Evolutionary conservation across 2,888 invertebrate genomes (phyloP), one percentile per base, ranked within the genome.

Genomic region (Caenorhabditis angaria): DNA sequence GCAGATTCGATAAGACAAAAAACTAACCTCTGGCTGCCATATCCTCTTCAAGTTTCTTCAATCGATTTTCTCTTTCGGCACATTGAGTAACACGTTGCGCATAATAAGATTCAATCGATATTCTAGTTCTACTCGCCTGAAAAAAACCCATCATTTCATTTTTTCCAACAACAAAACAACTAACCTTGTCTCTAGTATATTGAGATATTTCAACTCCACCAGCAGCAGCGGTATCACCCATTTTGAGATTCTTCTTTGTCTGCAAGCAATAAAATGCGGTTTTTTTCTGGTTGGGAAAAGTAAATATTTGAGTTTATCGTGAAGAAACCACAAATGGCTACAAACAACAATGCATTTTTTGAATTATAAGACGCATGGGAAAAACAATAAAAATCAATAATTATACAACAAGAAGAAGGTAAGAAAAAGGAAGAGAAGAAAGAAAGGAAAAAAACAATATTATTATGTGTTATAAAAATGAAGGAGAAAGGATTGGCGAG

Each of bases 21-120:
- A 55, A 2, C 59, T 24, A 12, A 86, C 94, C 94, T 88, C 97
- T 96, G 89, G 96, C 95, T 89, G 94, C 94, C 90, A 99, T 92
- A 77, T 95, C 93, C 89, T 97, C 95, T 90, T 99, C 99, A 85
- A 99, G 90, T 54, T 84, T 83, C 88, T 88, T 89, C 89, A 95
- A 94, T 77, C 95, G 78, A 54, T 80, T 80, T 90, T 97, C 95
- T 87, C 97, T 91, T 90, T 99, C 97, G 87, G 95, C 93, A 90
- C 97, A 95, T 90, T 97, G 97, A 85, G 94, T 92, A 88, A 97
- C 76, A 18, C 70, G 64, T 60, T 99, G 99, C 89, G 94, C 94
- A 90, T 99, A 99, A 91, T 97, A 99, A 90, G 97, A 97, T 90
- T 99, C 99, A 88, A 99, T 90, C 72, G 97, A 95, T 88, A 99